These are phyloP conservation scores for Chamaea fasciata DNA, from an alignment of 2,113 vertebrate species.

Conservation along the genomic window DNA sequence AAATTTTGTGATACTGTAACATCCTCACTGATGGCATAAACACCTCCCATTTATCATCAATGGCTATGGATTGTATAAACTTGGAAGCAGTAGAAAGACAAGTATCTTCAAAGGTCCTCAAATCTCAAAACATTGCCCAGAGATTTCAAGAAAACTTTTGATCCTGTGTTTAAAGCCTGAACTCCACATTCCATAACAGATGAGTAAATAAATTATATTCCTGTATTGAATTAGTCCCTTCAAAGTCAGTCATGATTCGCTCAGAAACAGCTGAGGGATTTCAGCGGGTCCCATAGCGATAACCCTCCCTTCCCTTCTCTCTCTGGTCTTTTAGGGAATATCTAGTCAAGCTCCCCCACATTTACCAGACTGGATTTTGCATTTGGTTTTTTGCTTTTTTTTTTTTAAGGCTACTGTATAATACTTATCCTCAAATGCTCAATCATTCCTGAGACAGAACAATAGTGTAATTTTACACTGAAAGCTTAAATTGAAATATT, in stretches of 20 bases:
- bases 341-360: not conserved
- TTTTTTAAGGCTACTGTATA: not conserved
- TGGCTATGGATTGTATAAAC: not conserved
- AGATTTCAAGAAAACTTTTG: not conserved
- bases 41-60: not conserved
- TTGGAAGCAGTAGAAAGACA: not conserved
- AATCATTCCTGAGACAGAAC: not conserved
- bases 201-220: not conserved
- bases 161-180: not conserved
- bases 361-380: not conserved
- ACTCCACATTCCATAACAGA: not conserved
- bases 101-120: not conserved
- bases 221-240: not conserved
- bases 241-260: not conserved
- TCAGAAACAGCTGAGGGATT: not conserved
- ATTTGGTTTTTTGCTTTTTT: not conserved
- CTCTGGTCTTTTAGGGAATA: not conserved
- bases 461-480: constrained; percentile 10
- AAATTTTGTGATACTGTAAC: not conserved
- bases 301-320: not conserved
- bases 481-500: constrained; percentile 31
- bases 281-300: not conserved
- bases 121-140: not conserved
- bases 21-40: not conserved
- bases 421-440: not conserved